Percentiles rank a stretch among this genome's conserved stretches.
Conservation (phyloP, 2,888 invertebrate genomes). For the Polymixis lichenea region DNA sequence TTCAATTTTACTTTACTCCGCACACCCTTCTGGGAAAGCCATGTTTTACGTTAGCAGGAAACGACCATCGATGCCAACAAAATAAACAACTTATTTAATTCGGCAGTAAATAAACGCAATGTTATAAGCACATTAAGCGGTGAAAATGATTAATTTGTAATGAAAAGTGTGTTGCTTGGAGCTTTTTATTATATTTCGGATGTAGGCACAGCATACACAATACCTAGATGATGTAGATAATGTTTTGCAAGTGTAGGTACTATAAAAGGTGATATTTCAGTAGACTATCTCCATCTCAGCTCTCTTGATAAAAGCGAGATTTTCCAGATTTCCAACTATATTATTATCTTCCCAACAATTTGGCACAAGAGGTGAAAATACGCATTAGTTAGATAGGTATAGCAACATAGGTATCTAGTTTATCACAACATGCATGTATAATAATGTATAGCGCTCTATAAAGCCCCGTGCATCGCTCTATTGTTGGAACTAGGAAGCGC, state of each 20-base stretch:
- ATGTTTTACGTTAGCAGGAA: slow-evolving; percentile 52
- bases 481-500: slow-evolving; percentile 70
- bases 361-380: slow-evolving; percentile 56
- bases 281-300: slow-evolving; percentile 5
- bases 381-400: slow-evolving; percentile 47
- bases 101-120: slow-evolving; percentile 44
- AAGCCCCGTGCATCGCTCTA: slow-evolving; percentile 60
- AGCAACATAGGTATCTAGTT: slow-evolving; percentile 11
- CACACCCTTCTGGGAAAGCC: slow-evolving; percentile 54
- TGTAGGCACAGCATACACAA: neutral
- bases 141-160: slow-evolving; percentile 14
- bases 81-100: slow-evolving; percentile 55
- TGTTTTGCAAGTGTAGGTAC: neutral
- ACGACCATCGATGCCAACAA: slow-evolving; percentile 44
- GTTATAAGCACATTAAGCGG: slow-evolving; percentile 39
- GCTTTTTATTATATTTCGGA: slow-evolving; percentile 5
- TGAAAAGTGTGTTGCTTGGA: slow-evolving; percentile 19
- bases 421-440: slow-evolving; percentile 27
- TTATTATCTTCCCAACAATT: slow-evolving; percentile 19
- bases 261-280: slow-evolving; percentile 2
- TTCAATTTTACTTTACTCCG: slow-evolving; percentile 60
- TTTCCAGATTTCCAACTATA: slow-evolving; percentile 18
- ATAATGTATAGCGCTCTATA: slow-evolving; percentile 36
- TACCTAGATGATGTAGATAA: neutral
- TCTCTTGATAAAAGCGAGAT: slow-evolving; percentile 30